A percentile compares a stretch with the other conserved stretches of the same genome.
Evolutionary conservation across 2,888 invertebrate genomes (phyloP).

Genomic region (Machimus atricapillus): DNA sequence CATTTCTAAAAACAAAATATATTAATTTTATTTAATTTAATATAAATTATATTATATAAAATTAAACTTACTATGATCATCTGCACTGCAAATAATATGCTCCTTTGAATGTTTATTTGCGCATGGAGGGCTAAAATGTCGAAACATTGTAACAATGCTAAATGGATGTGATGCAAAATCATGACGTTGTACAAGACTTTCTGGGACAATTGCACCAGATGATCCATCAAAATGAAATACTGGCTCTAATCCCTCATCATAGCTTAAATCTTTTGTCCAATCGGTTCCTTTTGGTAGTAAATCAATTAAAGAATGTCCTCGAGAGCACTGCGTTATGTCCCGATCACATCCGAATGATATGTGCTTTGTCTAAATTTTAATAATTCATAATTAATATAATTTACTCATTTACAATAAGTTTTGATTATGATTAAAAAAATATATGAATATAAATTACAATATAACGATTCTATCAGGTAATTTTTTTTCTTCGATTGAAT

Average conservation of each 20-base stretch:
- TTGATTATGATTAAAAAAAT: too few species aligned
- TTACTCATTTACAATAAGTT: too few species aligned
- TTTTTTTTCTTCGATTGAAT: too few species aligned
- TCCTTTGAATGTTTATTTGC: constrained; percentile 93
- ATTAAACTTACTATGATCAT: constrained; percentile 90
- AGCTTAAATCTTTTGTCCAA: constrained; percentile 82
- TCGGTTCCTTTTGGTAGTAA: constrained; percentile 68
- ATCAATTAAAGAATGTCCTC: constrained; percentile 53
- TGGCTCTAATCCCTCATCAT: constrained; percentile 88
- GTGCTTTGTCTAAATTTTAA: constrained; percentile 65
- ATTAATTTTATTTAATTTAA: background rate
- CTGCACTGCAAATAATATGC: constrained; percentile 95
- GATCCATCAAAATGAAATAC: constrained; percentile 96
- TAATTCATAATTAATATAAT: too few species aligned
- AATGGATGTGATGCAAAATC: constrained; percentile 77
- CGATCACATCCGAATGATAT: constrained; percentile 97
- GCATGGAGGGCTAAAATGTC: constrained; percentile 81
- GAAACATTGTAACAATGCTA: constrained; percentile 93
- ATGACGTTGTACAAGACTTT: constrained; percentile 73
- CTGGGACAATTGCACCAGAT: constrained; percentile 86
- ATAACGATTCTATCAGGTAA: too few species aligned
- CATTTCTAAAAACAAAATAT: constrained; percentile 77
- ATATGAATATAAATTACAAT: too few species aligned
- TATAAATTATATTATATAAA: background rate
- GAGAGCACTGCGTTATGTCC: constrained; percentile 66